Percentiles rank a stretch among this genome's conserved stretches.
Conservation (phyloP, 2,797 vertebrate species). For the Danio jaintianensis region DNA sequence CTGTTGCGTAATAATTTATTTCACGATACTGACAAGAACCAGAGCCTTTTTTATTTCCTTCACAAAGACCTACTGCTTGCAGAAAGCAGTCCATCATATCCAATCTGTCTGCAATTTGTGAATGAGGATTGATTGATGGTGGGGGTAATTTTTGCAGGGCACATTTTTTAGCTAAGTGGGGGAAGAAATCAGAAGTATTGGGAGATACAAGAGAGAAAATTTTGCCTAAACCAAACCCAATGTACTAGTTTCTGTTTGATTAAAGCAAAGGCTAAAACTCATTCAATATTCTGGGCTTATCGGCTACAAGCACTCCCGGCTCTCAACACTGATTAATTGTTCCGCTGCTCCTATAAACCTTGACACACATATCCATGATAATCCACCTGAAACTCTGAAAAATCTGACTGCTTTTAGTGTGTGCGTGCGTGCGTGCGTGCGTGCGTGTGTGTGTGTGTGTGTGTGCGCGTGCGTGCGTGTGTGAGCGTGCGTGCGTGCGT, state of each 20-base stretch:
- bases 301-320: slow-evolving; percentile 43
- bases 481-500: not conserved
- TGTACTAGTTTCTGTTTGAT: slow-evolving; percentile 35
- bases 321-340: slow-evolving; percentile 53
- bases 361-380: slow-evolving; percentile 28
- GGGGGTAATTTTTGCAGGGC: slow-evolving; percentile 13
- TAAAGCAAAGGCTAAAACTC: slow-evolving; percentile 39
- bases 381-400: slow-evolving; percentile 41
- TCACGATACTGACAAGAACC: slow-evolving; percentile 9
- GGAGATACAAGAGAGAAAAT: not conserved
- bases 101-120: slow-evolving; percentile 7
- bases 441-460: not conserved
- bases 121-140: slow-evolving; percentile 25
- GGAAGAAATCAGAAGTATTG: not conserved
- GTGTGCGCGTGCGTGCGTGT: slow-evolving; percentile 2
- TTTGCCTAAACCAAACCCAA: not conserved
- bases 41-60: not conserved
- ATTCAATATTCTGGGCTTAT: slow-evolving; percentile 46
- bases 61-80: not conserved
- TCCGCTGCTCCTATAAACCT: slow-evolving; percentile 35
- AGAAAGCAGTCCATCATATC: slow-evolving; percentile 6
- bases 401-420: slow-evolving; percentile 28
- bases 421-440: too few relatives aligned
- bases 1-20: slow-evolving; percentile 17
- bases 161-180: not conserved